These are phyloP conservation scores for Cheilosia impressa DNA, from an alignment of 2,888 invertebrate species.

Conservation along the genomic window DNA sequence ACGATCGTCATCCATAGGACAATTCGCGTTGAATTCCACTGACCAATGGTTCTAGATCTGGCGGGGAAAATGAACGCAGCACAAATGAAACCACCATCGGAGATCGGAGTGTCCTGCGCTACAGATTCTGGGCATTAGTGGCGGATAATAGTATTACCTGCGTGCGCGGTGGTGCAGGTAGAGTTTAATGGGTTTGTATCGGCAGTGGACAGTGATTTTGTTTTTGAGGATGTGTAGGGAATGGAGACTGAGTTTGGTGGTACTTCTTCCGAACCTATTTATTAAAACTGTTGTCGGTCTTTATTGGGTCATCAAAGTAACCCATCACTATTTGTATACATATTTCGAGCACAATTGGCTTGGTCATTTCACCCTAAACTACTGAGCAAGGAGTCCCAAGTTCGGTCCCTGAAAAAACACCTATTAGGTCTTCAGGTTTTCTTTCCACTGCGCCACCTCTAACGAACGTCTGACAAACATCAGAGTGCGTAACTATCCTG, in stretches of 20 bases:
- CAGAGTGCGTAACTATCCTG: too few species aligned
- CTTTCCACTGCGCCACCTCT: too few species aligned
- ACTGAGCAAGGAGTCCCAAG: too few species aligned
- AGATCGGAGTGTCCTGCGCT: neutral
- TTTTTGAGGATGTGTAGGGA: neutral
- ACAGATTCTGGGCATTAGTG: slow-evolving; percentile 28
- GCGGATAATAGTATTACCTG: slow-evolving; percentile 17
- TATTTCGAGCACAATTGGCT: too few species aligned
- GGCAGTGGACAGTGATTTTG: slow-evolving; percentile 15
- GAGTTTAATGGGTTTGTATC: slow-evolving; percentile 9
- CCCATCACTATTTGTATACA: too few species aligned
- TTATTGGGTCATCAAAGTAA: neutral
- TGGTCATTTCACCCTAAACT: too few species aligned
- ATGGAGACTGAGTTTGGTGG: neutral
- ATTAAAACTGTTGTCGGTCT: neutral
- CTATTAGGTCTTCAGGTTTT: too few species aligned
- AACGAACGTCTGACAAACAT: too few species aligned
- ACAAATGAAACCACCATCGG: slow-evolving; percentile 21
- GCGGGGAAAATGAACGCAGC: slow-evolving; percentile 18
- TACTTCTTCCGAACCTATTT: neutral
- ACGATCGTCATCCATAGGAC: slow-evolving; percentile 31
- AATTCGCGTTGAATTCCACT: slow-evolving; percentile 19
- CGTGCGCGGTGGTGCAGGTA: slow-evolving; percentile 3
- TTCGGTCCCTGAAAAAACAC: too few species aligned
- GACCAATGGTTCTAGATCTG: neutral